Percentiles rank a stretch among this genome's conserved stretches.
These are phyloP conservation scores for Trididemnum miniatum DNA, from an alignment of 23 tunicate genomes.

Conservation along the genomic window DNA sequence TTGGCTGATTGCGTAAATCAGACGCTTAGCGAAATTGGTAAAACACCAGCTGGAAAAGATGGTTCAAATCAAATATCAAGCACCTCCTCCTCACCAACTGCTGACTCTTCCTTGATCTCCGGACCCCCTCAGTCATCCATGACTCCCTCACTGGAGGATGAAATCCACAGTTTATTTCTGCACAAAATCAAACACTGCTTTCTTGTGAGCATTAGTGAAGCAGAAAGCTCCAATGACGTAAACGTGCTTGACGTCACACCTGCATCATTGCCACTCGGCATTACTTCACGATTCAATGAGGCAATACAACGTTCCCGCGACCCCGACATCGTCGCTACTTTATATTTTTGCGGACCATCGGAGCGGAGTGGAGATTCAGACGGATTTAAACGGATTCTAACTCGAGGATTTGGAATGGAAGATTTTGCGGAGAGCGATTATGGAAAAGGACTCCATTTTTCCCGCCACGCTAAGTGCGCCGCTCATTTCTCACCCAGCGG, in stretches of 20 bases:
- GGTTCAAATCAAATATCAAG: neutral
- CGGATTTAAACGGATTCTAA: constrained; percentile 10
- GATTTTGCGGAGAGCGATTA: constrained; percentile 51
- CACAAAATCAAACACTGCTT: constrained; percentile 60
- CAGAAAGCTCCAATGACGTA: neutral
- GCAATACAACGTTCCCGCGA: constrained; percentile 20
- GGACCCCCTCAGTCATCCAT: neutral
- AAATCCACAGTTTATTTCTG: neutral
- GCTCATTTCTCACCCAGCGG: constrained; percentile 54
- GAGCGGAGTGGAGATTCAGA: neutral
- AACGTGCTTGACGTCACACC: neutral
- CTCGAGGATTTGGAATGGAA: constrained; percentile 17
- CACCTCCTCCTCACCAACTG: neutral
- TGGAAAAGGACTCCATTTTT: constrained; percentile 52
- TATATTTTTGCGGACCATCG: constrained; percentile 37
- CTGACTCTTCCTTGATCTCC: neutral
- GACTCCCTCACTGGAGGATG: neutral
- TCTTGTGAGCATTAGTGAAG: constrained; percentile 34
- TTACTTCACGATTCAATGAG: constrained; percentile 3
- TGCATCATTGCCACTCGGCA: constrained; percentile 11
- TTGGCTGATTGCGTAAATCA: no score
- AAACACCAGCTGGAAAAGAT: neutral
- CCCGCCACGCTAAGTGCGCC: constrained; percentile 54
- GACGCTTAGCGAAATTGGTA: neutral
- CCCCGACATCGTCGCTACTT: constrained; percentile 48